Percentiles rank a stretch among this genome's conserved stretches.
Conservation (phyloP, 2,888 invertebrate species). For the Lydus trimaculatus region DNA sequence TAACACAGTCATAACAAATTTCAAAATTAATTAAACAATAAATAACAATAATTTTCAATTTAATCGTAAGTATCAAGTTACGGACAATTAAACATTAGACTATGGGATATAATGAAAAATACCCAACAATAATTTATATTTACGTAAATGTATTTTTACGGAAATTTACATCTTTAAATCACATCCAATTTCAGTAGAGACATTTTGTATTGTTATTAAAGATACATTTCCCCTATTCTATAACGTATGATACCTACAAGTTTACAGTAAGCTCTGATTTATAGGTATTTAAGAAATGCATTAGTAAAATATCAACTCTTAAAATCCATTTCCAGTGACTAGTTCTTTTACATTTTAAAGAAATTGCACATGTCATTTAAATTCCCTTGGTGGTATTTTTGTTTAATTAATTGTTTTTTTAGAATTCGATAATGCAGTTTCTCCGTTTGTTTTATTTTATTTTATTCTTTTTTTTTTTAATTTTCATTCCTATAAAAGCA, state of each 20-base stretch:
- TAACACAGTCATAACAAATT: background rate
- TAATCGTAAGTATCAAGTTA: background rate
- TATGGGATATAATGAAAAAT: background rate
- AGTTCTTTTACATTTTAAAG: constrained; percentile 24
- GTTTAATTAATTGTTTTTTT: constrained; percentile 11
- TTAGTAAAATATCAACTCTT: constrained; percentile 53
- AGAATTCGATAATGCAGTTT: background rate
- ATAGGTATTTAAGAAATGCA: constrained; percentile 52
- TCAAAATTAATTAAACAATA: background rate
- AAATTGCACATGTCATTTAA: constrained; percentile 8
- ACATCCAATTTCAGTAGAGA: background rate
- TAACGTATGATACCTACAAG: constrained; percentile 42
- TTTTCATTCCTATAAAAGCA: background rate
- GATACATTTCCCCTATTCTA: constrained; percentile 44
- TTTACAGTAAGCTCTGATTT: constrained; percentile 43
- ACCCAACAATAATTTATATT: background rate
- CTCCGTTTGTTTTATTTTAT: too few species aligned
- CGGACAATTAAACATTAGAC: background rate
- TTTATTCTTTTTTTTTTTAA: background rate
- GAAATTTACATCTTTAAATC: background rate
- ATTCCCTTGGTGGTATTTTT: constrained; percentile 11
- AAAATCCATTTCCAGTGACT: constrained; percentile 50
- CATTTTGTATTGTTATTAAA: constrained; percentile 44
- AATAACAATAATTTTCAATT: background rate
- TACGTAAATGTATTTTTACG: background rate